Evolutionary conservation across 2,113 vertebrate genomes (phyloP).

Genomic region (Odontesthes bonariensis): DNA sequence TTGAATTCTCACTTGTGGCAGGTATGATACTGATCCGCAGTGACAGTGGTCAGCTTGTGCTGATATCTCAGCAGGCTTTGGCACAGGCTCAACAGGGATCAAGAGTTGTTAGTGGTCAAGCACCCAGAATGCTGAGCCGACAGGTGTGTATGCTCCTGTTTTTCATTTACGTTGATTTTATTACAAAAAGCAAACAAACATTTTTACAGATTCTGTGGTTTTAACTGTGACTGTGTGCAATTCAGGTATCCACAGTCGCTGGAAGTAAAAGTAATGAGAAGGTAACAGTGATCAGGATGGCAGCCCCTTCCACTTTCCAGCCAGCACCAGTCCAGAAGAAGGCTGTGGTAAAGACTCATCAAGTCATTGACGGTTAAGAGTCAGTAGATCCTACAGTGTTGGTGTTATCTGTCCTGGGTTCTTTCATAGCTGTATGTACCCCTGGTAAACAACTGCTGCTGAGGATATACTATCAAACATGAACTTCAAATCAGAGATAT

Average conservation of each 20-base stretch:
- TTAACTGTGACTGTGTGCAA: conserved; percentile 4
- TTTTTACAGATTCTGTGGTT: neutral
- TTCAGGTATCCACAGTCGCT: conserved; percentile 82
- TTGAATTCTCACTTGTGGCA: conserved; percentile 51
- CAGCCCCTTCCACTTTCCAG: conserved; percentile 73
- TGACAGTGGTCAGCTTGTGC: conserved; percentile 93
- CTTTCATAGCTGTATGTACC: neutral
- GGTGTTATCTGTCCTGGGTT: no score
- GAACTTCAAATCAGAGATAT: no score
- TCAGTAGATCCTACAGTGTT: neutral
- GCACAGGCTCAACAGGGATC: conserved; percentile 81
- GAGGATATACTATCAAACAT: no score
- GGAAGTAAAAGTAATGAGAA: conserved; percentile 78
- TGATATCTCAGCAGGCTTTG: conserved; percentile 93
- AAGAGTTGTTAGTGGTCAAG: conserved; percentile 66
- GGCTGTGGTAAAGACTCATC: conserved; percentile 82
- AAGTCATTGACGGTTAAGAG: neutral
- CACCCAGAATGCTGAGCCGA: conserved; percentile 77
- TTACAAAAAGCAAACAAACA: no score
- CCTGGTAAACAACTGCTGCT: no score
- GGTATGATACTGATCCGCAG: conserved; percentile 94
- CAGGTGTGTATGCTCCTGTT: conserved; percentile 79
- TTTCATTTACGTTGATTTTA: neutral
- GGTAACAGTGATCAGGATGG: conserved; percentile 79
- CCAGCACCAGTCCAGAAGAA: conserved; percentile 76